Percentiles rank a stretch among this genome's conserved stretches.
These are phyloP conservation scores for Norana najaformis DNA, from an alignment of 2,888 invertebrate species.

Conservation along the genomic window DNA sequence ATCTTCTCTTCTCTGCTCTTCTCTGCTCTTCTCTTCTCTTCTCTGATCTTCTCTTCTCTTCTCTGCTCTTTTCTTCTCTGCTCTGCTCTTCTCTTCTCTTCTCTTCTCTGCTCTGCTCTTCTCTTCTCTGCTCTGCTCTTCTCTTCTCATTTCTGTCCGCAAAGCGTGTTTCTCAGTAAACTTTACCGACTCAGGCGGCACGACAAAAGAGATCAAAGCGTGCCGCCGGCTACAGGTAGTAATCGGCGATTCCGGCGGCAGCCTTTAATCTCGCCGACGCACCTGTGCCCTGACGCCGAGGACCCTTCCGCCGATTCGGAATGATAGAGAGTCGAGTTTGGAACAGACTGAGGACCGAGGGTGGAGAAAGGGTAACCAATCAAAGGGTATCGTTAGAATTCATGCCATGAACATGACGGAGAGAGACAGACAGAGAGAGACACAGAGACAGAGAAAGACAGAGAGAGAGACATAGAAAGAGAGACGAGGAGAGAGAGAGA, in stretches of 20 bases:
- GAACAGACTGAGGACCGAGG: not conserved
- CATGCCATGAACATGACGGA: not conserved
- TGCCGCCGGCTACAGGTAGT: not conserved
- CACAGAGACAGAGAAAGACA: not conserved
- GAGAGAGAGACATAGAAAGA: not conserved
- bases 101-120: not conserved
- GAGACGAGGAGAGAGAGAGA: not conserved
- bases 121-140: not conserved
- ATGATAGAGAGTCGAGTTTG: not conserved
- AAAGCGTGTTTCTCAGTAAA: too few relatives aligned
- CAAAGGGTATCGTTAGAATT: not conserved
- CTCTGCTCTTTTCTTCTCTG: not conserved
- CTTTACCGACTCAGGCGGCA: too few relatives aligned
- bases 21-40: not conserved
- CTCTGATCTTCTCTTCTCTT: not conserved
- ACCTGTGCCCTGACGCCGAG: not conserved
- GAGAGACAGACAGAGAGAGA: not conserved
- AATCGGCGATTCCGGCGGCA: not conserved
- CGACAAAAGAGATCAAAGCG: constrained; percentile 1
- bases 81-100: too few relatives aligned
- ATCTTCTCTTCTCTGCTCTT: not conserved
- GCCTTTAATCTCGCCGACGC: not conserved
- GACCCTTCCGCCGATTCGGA: not conserved
- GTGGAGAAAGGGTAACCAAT: not conserved
- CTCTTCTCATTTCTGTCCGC: not conserved